Evolutionary conservation across 2,113 vertebrate species (phyloP).

Genomic region (Onychorhynchus coronatus): DNA sequence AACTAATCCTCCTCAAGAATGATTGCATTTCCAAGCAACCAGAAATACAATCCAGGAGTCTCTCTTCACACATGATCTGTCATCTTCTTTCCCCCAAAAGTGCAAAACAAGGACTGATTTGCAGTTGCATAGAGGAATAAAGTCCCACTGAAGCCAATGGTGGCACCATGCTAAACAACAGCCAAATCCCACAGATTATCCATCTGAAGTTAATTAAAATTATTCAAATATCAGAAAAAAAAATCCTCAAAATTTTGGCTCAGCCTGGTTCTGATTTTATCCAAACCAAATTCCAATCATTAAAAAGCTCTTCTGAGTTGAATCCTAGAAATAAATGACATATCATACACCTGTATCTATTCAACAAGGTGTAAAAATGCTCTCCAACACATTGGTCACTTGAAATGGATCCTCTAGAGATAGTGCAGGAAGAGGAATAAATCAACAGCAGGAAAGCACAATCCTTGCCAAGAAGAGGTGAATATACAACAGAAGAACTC

Average conservation of each 20-base stretch:
- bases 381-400: not conserved
- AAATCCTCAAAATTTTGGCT: not conserved
- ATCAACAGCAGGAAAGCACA: slow-evolving; percentile 8
- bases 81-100: not conserved
- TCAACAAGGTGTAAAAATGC: not conserved
- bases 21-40: not conserved
- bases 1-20: not conserved
- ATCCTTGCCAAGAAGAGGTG: not conserved
- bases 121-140: not conserved
- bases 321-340: not conserved
- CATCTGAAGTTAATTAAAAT: not conserved
- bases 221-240: not conserved
- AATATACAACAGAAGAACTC: slow-evolving; percentile 52
- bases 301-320: not conserved
- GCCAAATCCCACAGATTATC: not conserved
- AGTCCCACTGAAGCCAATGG: not conserved
- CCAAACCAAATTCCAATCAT: not conserved
- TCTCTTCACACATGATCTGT: not conserved
- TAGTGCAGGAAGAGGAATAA: not conserved
- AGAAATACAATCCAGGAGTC: not conserved
- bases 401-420: not conserved
- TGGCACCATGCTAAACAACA: not conserved
- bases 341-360: not conserved
- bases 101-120: not conserved
- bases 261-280: slow-evolving; percentile 57